Percentiles rank a stretch among this genome's conserved stretches.
These are phyloP conservation scores for Perccottus glenii DNA, from an alignment of 2,113 vertebrate species.

Conservation along the genomic window DNA sequence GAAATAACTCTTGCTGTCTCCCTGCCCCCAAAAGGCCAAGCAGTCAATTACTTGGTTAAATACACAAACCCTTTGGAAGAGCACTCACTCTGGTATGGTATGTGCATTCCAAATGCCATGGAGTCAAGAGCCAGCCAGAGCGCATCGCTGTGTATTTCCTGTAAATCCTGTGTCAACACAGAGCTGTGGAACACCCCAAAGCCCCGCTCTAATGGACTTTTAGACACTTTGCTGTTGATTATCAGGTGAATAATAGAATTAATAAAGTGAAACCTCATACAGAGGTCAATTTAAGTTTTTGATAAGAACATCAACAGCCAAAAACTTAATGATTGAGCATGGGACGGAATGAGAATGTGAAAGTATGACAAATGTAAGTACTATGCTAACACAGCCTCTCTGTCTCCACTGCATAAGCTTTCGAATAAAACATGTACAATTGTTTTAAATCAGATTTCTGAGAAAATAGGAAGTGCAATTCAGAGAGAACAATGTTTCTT, in stretches of 20 bases:
- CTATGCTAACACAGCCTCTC: too few species aligned
- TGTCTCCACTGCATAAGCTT: too few species aligned
- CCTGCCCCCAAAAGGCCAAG: constrained; percentile 18
- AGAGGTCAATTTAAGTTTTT: constrained; percentile 6
- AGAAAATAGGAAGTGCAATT: too few species aligned
- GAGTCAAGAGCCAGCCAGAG: constrained; percentile 35
- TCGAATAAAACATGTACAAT: too few species aligned
- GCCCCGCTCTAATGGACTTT: constrained; percentile 12
- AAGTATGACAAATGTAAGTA: too few species aligned
- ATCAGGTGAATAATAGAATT: constrained; percentile 5
- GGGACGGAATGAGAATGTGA: too few species aligned
- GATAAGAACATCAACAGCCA: too few species aligned
- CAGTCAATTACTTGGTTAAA: constrained; percentile 54
- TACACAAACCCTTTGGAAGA: constrained; percentile 55
- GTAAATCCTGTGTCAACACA: constrained; percentile 48
- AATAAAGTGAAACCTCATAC: constrained; percentile 2
- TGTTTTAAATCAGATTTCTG: too few species aligned
- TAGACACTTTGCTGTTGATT: not conserved
- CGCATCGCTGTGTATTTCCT: constrained; percentile 20
- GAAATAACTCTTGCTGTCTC: constrained; percentile 19
- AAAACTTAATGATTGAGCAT: too few species aligned
- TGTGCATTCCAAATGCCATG: constrained; percentile 25
- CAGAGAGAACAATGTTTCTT: too few species aligned
- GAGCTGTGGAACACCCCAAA: constrained; percentile 13
- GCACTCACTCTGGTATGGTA: constrained; percentile 23